Conservation (phyloP, 2,888 invertebrate genomes). For the Polylopha cassiicola region DNA sequence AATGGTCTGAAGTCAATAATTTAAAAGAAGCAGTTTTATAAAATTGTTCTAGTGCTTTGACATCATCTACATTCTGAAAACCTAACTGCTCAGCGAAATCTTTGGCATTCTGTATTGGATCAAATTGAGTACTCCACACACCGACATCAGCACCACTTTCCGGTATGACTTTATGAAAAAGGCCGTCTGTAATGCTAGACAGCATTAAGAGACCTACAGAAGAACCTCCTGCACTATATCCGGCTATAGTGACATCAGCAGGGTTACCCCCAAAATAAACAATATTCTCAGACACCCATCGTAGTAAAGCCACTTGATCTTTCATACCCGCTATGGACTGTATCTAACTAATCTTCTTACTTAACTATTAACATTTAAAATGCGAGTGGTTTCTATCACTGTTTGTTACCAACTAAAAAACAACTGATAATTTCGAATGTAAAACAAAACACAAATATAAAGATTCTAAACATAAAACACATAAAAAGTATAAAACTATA, state of each 20-base stretch:
- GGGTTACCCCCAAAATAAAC: slow-evolving; percentile 52
- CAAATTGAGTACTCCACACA: slow-evolving; percentile 36
- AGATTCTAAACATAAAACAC: too few species aligned
- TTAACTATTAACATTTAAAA: too few species aligned
- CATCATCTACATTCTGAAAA: slow-evolving; percentile 34
- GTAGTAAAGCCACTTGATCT: slow-evolving; percentile 49
- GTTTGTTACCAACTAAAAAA: too few species aligned
- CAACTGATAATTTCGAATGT: too few species aligned
- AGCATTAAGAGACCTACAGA: slow-evolving; percentile 46
- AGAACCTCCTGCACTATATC: slow-evolving; percentile 49
- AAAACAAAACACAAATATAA: too few species aligned
- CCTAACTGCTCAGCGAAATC: slow-evolving; percentile 35
- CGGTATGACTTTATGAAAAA: slow-evolving; percentile 47
- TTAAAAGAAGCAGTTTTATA: slow-evolving; percentile 37
- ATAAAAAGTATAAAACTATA: too few species aligned
- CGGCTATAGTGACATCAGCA: slow-evolving; percentile 47
- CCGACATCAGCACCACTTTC: slow-evolving; percentile 43
- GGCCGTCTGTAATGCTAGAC: slow-evolving; percentile 40
- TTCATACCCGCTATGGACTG: slow-evolving; percentile 61
- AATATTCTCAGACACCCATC: slow-evolving; percentile 50
- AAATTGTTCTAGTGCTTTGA: slow-evolving; percentile 41
- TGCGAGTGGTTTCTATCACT: too few species aligned
- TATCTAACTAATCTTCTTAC: too few species aligned
- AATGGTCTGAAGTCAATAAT: slow-evolving; percentile 26
- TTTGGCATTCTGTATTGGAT: slow-evolving; percentile 46